Conservation (phyloP, 1,140 invertebrate genomes). For the Venturia canescens region DNA sequence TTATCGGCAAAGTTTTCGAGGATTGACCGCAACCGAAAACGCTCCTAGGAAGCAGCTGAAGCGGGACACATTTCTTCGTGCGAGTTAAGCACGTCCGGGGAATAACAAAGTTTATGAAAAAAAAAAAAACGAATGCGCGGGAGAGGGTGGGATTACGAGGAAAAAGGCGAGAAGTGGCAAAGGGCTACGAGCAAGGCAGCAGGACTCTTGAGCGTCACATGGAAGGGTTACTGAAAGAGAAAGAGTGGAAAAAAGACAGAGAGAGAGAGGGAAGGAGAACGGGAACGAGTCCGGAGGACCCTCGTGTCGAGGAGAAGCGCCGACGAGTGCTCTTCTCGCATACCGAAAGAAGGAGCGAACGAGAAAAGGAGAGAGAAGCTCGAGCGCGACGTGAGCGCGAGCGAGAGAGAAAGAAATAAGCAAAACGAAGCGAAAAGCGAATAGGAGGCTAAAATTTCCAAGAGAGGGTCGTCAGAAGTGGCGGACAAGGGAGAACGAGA, state of each 20-base stretch:
- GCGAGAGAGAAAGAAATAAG: slow-evolving; percentile 61
- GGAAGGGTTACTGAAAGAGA: slow-evolving; percentile 41
- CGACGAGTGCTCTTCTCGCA: slow-evolving; percentile 67
- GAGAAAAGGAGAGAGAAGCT: slow-evolving; percentile 59
- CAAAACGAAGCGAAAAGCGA: slow-evolving; percentile 47
- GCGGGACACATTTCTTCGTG: background rate
- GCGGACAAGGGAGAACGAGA: slow-evolving; percentile 42
- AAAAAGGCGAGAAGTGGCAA: slow-evolving; percentile 65
- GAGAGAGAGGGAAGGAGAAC: slow-evolving; percentile 59
- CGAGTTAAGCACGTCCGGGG: slow-evolving; percentile 42
- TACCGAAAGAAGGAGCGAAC: slow-evolving; percentile 53
- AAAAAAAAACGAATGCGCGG: slow-evolving; percentile 11
- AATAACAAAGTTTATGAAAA: slow-evolving; percentile 61
- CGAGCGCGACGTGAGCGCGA: slow-evolving; percentile 68
- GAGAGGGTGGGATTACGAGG: slow-evolving; percentile 53
- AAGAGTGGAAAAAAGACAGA: slow-evolving; percentile 57
- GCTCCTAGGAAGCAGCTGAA: background rate
- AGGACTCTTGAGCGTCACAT: slow-evolving; percentile 31
- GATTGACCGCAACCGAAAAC: background rate
- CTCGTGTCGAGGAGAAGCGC: slow-evolving; percentile 70
- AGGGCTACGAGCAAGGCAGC: slow-evolving; percentile 31
- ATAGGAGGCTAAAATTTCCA: background rate
- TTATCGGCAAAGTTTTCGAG: background rate
- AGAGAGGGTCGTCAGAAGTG: slow-evolving; percentile 40
- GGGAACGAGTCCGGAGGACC: slow-evolving; percentile 67